Evolutionary conservation across 2,888 invertebrate genomes (phyloP).

Genomic region (Eucriotettix oculatus): DNA sequence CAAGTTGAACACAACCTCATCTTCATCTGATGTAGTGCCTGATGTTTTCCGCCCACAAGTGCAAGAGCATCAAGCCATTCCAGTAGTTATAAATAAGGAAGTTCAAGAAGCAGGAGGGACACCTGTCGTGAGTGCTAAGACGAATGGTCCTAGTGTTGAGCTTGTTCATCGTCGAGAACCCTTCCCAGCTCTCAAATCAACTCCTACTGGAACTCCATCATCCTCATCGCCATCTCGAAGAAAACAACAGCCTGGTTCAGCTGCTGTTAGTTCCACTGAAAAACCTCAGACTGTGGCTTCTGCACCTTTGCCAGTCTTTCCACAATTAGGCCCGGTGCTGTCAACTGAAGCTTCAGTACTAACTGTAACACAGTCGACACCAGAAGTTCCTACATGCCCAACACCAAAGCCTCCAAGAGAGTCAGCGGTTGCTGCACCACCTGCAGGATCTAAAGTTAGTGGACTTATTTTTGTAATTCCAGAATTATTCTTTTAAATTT

Average conservation of each 20-base stretch:
- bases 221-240: neutral
- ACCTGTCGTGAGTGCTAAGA: slow-evolving; percentile 8
- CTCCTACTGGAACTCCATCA: neutral
- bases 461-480: no score
- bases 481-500: no score
- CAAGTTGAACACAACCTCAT: no score
- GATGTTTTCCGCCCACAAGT: no score
- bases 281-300: neutral
- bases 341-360: neutral
- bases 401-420: neutral
- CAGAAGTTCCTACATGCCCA: neutral
- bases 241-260: neutral
- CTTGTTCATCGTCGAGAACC: slow-evolving; percentile 4
- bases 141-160: slow-evolving; percentile 6
- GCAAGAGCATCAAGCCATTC: no score
- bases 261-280: neutral
- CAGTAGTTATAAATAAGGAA: neutral
- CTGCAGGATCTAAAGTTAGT: no score
- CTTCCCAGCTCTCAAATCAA: slow-evolving; percentile 5
- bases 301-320: neutral
- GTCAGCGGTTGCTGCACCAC: neutral
- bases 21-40: no score
- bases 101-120: slow-evolving; percentile 1
- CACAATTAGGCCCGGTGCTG: neutral
- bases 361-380: neutral